Conservation (phyloP, 2,113 vertebrate species). For the Balaeniceps rex region DNA sequence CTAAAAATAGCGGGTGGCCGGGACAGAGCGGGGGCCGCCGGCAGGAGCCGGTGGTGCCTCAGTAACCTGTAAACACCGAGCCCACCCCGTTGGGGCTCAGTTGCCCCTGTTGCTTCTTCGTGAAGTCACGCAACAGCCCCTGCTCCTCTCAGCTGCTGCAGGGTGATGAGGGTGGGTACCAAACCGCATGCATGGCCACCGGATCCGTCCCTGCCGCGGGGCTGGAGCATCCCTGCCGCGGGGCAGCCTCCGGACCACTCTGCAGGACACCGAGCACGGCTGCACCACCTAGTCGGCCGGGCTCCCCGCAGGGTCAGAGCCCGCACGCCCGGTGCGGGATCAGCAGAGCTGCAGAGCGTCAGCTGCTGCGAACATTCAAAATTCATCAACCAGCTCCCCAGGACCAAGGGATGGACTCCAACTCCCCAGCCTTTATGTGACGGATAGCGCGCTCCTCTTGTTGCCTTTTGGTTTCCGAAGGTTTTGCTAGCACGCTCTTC, state of each 20-base stretch:
- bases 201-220: not conserved
- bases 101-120: not conserved
- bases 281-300: not conserved
- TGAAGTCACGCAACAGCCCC: not conserved
- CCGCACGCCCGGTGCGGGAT: fast-evolving
- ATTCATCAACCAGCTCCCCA: not conserved
- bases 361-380: not conserved
- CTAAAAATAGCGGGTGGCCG: not conserved
- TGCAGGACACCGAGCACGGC: not conserved
- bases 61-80: not conserved
- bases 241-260: not conserved
- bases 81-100: not conserved
- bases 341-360: not conserved
- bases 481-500: not conserved
- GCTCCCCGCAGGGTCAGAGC: not conserved
- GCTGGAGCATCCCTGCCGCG: not conserved
- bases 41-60: not conserved
- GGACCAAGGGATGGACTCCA: too few relatives aligned
- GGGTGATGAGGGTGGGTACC: fast-evolving
- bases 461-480: not conserved
- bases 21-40: fast-evolving
- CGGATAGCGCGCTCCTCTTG: fast-evolving
- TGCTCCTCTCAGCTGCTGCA: not conserved
- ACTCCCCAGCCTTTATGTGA: too few relatives aligned
- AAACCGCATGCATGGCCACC: fast-evolving